Evolutionary conservation across 2,113 vertebrate species (phyloP).

Genomic region (Microtus pennsylvanicus): DNA sequence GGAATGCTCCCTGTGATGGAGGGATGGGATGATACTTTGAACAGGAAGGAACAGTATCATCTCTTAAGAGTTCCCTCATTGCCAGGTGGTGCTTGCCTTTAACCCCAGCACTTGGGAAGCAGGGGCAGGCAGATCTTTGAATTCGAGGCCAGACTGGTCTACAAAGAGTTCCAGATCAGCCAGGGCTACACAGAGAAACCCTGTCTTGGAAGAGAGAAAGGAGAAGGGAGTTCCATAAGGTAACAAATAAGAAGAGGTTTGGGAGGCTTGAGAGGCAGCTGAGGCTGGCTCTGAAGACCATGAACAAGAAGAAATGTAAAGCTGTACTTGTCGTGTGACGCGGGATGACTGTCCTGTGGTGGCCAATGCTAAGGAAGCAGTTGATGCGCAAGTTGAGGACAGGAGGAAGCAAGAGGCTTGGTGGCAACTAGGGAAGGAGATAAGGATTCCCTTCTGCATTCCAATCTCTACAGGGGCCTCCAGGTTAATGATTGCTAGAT

Average conservation of each 20-base stretch:
- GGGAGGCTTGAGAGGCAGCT: background rate
- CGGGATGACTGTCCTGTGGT: background rate
- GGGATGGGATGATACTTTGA: constrained; percentile 17
- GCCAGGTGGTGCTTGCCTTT: background rate
- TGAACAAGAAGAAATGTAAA: constrained; percentile 40
- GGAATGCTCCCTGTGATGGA: background rate
- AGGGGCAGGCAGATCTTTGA: background rate
- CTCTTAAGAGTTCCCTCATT: background rate
- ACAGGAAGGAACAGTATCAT: constrained; percentile 30
- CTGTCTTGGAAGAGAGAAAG: background rate
- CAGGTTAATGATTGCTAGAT: constrained; percentile 63
- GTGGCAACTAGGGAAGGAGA: background rate
- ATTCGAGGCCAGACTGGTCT: background rate
- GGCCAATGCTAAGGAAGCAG: background rate
- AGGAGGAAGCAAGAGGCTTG: background rate
- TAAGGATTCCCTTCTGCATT: background rate
- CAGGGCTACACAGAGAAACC: background rate
- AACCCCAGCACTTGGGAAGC: background rate
- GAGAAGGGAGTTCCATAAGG: background rate
- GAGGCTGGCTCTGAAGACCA: background rate
- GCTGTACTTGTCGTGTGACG: background rate
- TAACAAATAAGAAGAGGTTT: background rate
- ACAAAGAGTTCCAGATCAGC: background rate
- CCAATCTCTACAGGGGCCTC: background rate
- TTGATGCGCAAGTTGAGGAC: background rate